Percentiles rank a stretch among this genome's conserved stretches.
These are phyloP conservation scores for Lithophane leautieri DNA, from an alignment of 2,888 invertebrate genomes.

Conservation along the genomic window DNA sequence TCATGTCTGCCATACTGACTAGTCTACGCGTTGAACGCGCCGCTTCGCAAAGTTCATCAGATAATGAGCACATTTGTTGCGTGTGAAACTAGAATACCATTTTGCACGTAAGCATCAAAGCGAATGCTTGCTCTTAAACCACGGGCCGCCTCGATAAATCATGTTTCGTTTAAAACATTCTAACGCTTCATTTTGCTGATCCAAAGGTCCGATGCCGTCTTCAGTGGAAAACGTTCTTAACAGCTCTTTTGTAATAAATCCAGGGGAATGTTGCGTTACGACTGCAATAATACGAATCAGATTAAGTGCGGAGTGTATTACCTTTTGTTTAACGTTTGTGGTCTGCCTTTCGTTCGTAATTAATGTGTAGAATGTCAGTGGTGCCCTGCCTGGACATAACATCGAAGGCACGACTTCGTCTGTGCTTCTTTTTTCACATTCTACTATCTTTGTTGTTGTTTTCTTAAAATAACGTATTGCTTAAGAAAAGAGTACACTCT, in stretches of 20 bases:
- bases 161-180: conserved; percentile 79
- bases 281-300: conserved; percentile 87
- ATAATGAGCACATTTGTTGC: conserved; percentile 90
- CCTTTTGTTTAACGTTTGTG: conserved; percentile 80
- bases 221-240: conserved; percentile 79
- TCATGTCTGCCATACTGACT: conserved; percentile 62
- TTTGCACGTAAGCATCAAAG: conserved; percentile 88
- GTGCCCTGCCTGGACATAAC: conserved; percentile 61
- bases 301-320: conserved; percentile 83
- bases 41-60: conserved; percentile 87
- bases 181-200: conserved; percentile 86
- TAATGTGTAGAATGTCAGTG: conserved; percentile 76
- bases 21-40: conserved; percentile 70
- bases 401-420: conserved; percentile 65
- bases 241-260: conserved; percentile 88
- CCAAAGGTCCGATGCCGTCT: conserved; percentile 80
- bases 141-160: conserved; percentile 79
- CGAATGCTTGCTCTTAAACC: conserved; percentile 75
- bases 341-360: conserved; percentile 79
- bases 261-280: conserved; percentile 82
- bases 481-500: conserved; percentile 29
- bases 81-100: conserved; percentile 90
- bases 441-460: conserved; percentile 43
- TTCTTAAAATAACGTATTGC: conserved; percentile 54
- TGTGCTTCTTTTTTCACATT: conserved; percentile 59